Conservation (phyloP, 2,797 vertebrate species). For the Hyperoplus immaculatus region DNA sequence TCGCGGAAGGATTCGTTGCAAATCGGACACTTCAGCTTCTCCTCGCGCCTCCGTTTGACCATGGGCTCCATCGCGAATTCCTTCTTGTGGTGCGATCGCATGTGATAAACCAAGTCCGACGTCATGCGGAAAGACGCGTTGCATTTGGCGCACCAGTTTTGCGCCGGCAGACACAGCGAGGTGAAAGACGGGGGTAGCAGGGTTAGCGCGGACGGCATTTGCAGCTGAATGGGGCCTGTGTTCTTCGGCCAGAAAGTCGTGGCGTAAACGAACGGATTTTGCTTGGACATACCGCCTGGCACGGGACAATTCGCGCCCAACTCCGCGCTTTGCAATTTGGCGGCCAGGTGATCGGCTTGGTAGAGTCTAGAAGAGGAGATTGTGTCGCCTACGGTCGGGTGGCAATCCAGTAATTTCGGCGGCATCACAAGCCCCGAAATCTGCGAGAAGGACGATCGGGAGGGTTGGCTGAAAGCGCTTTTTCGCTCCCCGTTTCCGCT, state of each 20-base stretch:
- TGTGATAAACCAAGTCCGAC: constrained; percentile 98
- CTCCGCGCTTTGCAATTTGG: constrained; percentile 90
- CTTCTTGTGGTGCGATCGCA: constrained; percentile 99
- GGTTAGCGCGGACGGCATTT: constrained; percentile 94
- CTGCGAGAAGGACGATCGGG: constrained; percentile 90
- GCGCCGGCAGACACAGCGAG: constrained; percentile 95
- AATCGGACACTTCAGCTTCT: constrained; percentile 98
- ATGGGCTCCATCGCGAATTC: constrained; percentile 95
- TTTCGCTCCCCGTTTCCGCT: constrained; percentile 86
- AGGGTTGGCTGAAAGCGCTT: constrained; percentile 95
- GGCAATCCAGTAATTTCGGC: constrained; percentile 92
- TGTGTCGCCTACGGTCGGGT: constrained; percentile 86
- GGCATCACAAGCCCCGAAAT: constrained; percentile 91
- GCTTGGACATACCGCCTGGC: constrained; percentile 89
- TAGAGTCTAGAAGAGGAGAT: constrained; percentile 90
- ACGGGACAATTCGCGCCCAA: constrained; percentile 86
- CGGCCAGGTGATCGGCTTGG: constrained; percentile 90
- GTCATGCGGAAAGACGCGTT: constrained; percentile 99
- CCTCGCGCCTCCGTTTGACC: constrained; percentile 94
- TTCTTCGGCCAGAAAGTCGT: constrained; percentile 97
- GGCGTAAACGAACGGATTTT: constrained; percentile 94
- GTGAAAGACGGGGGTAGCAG: constrained; percentile 96
- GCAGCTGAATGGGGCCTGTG: constrained; percentile 92
- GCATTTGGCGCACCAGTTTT: constrained; percentile 99
- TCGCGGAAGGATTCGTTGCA: constrained; percentile 98